Percentiles rank a stretch among this genome's conserved stretches.
Conservation (phyloP, 2,888 invertebrate species). For the Drosophila barbarae region DNA sequence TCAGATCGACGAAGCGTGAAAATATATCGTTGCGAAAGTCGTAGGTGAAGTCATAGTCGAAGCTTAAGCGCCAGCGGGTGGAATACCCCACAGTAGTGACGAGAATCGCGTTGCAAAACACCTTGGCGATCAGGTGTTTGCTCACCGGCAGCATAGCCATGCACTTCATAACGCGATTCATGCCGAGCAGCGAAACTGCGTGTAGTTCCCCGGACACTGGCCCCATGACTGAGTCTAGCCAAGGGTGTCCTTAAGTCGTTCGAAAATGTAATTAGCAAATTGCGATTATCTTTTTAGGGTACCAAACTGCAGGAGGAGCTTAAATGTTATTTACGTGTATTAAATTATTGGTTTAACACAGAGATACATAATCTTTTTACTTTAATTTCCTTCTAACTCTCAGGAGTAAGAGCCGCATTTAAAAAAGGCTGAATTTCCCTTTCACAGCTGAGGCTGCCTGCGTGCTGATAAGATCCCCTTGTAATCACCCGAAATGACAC, state of each 20-base stretch:
- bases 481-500: conserved; percentile 66
- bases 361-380: neutral
- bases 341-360: neutral
- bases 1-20: conserved; percentile 56
- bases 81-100: neutral
- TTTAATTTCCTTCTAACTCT: neutral
- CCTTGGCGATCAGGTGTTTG: conserved; percentile 18
- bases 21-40: conserved; percentile 51
- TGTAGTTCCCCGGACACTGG: conserved; percentile 44
- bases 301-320: neutral
- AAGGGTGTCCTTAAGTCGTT: too few species aligned
- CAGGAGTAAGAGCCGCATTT: neutral
- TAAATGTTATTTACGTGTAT: neutral
- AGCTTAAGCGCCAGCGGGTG: conserved; percentile 38
- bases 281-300: conserved; percentile 2
- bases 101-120: conserved; percentile 21
- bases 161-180: conserved; percentile 53
- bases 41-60: conserved; percentile 47
- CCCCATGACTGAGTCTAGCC: conserved; percentile 54
- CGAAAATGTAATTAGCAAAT: conserved; percentile 17
- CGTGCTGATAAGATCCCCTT: conserved; percentile 59
- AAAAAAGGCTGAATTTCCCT: conserved; percentile 12
- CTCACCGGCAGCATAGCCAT: conserved; percentile 51
- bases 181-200: conserved; percentile 48
- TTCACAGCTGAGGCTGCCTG: conserved; percentile 31